These are phyloP conservation scores for Bubo bubo DNA, from an alignment of 2,113 vertebrate genomes.

Conservation along the genomic window DNA sequence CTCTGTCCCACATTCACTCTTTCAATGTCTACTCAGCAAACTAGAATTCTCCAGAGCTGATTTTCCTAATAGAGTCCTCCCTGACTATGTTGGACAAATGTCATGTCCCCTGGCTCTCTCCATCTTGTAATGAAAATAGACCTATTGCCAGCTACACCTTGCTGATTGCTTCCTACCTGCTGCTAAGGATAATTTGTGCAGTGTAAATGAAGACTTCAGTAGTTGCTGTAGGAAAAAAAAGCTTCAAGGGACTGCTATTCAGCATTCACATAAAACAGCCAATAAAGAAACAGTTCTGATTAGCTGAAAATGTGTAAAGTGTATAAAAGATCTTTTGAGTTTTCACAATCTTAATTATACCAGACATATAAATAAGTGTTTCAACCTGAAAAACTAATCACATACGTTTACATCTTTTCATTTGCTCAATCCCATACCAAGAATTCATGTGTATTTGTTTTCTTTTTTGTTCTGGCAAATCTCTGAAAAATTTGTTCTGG, in stretches of 20 bases:
- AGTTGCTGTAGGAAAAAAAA: conserved; percentile 29
- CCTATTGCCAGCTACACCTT: conserved; percentile 60
- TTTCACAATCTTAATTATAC: conserved; percentile 1
- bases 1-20: neutral
- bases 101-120: conserved; percentile 51
- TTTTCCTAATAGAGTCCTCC: conserved; percentile 45
- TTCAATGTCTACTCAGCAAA: neutral
- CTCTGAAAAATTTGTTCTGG: neutral
- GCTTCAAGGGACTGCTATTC: neutral
- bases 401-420: neutral
- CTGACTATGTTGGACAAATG: conserved; percentile 58
- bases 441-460: neutral
- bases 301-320: neutral
- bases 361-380: neutral
- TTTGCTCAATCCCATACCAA: neutral
- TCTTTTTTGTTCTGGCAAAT: neutral
- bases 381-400: neutral
- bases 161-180: conserved; percentile 68
- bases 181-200: conserved; percentile 73
- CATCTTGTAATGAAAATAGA: conserved; percentile 65
- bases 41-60: neutral
- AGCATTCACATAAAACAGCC: conserved; percentile 4
- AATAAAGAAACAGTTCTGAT: conserved; percentile 12
- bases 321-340: neutral
- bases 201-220: conserved; percentile 72